phyloP scores from a whole-genome alignment of 2,113 vertebrate species.

The Psophia crepitans region DNA sequence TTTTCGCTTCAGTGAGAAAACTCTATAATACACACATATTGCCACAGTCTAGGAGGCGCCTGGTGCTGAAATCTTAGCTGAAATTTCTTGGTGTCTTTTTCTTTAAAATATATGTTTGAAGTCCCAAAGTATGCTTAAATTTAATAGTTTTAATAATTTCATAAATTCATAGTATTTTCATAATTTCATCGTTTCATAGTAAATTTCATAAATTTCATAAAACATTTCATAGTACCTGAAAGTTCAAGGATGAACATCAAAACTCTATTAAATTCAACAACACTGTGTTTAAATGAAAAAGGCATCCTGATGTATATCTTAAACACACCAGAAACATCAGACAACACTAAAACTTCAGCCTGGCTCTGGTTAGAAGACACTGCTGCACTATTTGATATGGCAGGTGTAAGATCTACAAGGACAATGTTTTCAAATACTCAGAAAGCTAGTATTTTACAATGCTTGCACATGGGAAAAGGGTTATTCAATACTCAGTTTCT shows the following conservation, averaged over 20 bases:
- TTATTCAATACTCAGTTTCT: not conserved
- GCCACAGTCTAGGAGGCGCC: not conserved
- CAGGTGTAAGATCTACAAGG: not conserved
- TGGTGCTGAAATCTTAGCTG: not conserved
- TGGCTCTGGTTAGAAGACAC: not conserved
- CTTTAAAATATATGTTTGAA: not conserved
- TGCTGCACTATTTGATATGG: not conserved
- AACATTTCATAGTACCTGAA: not conserved
- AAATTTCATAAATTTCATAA: too few species aligned
- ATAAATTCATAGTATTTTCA: too few species aligned
- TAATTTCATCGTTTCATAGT: too few species aligned
- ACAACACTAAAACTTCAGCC: not conserved
- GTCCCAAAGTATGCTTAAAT: not conserved
- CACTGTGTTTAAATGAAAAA: not conserved
- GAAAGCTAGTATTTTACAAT: not conserved
- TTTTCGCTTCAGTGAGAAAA: not conserved
- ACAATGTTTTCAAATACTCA: constrained; percentile 5
- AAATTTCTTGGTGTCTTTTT: not conserved
- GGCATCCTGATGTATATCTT: not conserved
- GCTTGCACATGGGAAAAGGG: not conserved
- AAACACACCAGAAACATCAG: not conserved
- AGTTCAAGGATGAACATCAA: not conserved
- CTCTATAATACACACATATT: not conserved
- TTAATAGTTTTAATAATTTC: too few species aligned
- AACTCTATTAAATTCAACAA: not conserved